A percentile compares a stretch with the other conserved stretches of the same genome.
These are phyloP conservation scores for Helleia helle DNA, from an alignment of 2,888 invertebrate species.

Conservation along the genomic window DNA sequence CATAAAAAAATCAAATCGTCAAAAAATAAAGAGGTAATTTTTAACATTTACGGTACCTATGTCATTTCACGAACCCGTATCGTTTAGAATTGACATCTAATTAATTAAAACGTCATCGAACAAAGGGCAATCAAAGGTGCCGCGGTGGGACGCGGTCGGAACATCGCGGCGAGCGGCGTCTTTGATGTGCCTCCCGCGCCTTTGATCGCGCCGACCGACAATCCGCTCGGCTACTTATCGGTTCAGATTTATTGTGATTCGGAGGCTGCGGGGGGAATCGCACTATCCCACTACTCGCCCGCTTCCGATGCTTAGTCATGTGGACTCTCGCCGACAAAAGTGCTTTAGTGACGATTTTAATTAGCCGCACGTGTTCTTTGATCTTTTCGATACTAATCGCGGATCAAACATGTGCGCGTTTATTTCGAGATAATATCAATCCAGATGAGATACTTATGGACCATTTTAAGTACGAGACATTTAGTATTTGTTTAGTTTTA, in stretches of 20 bases:
- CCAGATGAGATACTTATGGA: neutral
- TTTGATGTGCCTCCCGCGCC: slow-evolving; percentile 62
- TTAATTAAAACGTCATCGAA: slow-evolving; percentile 61
- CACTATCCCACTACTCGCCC: slow-evolving; percentile 26
- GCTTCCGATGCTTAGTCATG: slow-evolving; percentile 34
- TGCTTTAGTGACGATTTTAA: slow-evolving; percentile 22
- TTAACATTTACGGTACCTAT: slow-evolving; percentile 29
- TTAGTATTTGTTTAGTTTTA: neutral
- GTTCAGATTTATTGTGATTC: slow-evolving; percentile 72
- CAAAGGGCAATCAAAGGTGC: slow-evolving; percentile 50
- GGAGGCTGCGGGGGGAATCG: slow-evolving; percentile 28
- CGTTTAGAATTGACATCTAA: slow-evolving; percentile 47
- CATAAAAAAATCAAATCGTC: too few relatives aligned
- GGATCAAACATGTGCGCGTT: slow-evolving; percentile 7
- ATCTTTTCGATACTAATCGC: slow-evolving; percentile 19
- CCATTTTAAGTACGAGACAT: neutral
- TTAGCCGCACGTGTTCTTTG: slow-evolving; percentile 22
- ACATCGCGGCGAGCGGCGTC: slow-evolving; percentile 52
- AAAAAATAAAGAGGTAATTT: neutral
- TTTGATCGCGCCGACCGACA: slow-evolving; percentile 70
- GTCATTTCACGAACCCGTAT: slow-evolving; percentile 39
- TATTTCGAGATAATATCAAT: slow-evolving; percentile 5
- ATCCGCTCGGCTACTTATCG: slow-evolving; percentile 71
- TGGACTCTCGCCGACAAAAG: slow-evolving; percentile 38
- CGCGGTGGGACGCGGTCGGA: slow-evolving; percentile 55